Evolutionary conservation across 2,113 vertebrate species (phyloP).

Genomic region (Myanophis thanlyinensis): DNA sequence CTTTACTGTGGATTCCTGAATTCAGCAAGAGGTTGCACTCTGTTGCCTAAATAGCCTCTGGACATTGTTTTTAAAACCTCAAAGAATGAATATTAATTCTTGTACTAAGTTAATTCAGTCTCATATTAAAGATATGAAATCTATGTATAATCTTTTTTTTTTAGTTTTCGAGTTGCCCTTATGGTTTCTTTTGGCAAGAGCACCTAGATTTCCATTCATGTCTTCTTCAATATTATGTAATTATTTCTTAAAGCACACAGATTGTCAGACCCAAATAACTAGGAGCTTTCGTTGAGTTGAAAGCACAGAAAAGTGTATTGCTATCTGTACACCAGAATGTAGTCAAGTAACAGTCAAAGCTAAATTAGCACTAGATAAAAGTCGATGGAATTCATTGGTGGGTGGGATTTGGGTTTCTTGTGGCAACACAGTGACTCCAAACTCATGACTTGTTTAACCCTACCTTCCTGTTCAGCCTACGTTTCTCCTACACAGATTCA

Average conservation of each 20-base stretch:
- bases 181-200: background rate
- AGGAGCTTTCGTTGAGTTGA: too few relatives aligned
- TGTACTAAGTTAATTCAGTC: background rate
- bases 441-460: too few relatives aligned
- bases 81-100: background rate
- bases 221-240: background rate
- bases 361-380: too few relatives aligned
- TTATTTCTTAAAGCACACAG: background rate
- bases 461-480: too few relatives aligned
- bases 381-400: too few relatives aligned
- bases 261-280: background rate
- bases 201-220: background rate
- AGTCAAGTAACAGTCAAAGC: too few relatives aligned
- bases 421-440: too few relatives aligned
- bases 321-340: too few relatives aligned
- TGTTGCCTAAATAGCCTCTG: too few relatives aligned
- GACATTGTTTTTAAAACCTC: background rate
- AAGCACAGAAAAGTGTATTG: too few relatives aligned
- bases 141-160: background rate
- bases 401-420: background rate
- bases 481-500: background rate
- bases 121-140: background rate
- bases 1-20: too few relatives aligned
- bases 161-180: background rate
- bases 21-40: too few relatives aligned